Percentiles rank a stretch among this genome's conserved stretches.
phyloP scores from a whole-genome alignment of 2,113 vertebrate genomes.

The Eulacestoma nigropectus region DNA sequence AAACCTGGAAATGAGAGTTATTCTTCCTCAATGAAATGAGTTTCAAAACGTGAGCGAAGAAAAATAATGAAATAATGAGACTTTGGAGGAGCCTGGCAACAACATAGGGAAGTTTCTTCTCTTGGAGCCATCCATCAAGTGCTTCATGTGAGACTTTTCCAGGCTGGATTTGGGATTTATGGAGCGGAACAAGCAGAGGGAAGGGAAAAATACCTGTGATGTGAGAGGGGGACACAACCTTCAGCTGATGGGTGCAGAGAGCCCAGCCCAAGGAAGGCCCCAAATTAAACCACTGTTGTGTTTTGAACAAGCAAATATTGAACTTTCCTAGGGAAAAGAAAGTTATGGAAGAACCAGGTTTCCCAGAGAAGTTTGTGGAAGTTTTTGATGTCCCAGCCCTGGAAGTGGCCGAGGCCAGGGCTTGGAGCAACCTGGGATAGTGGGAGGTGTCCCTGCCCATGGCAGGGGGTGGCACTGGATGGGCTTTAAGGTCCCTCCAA shows the following conservation, averaged over 20 bases:
- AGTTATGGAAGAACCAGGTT: not conserved
- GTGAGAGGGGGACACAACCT: not conserved
- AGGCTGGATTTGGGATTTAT: not conserved
- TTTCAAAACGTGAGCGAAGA: not conserved
- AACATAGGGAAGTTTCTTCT: not conserved
- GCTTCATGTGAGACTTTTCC: rapidly evolving
- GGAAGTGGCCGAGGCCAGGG: not conserved
- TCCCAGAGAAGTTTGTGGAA: not conserved
- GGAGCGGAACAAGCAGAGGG: not conserved
- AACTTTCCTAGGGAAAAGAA: not conserved
- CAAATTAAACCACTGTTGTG: not conserved
- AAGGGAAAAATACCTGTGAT: not conserved
- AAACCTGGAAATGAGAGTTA: conserved; percentile 38
- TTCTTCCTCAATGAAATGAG: conserved; percentile 22
- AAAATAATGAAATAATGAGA: not conserved
- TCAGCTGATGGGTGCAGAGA: not conserved
- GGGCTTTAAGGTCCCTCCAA: not conserved
- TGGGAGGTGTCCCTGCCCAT: not conserved
- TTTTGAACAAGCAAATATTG: not conserved
- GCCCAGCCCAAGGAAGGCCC: not conserved
- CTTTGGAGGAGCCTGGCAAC: not conserved
- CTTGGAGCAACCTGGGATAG: not conserved
- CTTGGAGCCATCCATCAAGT: not conserved
- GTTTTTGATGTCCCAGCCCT: not conserved
- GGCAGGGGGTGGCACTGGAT: not conserved